Evolutionary conservation across 2,888 invertebrate genomes (phyloP).

Genomic region (Platycheirus albimanus): DNA sequence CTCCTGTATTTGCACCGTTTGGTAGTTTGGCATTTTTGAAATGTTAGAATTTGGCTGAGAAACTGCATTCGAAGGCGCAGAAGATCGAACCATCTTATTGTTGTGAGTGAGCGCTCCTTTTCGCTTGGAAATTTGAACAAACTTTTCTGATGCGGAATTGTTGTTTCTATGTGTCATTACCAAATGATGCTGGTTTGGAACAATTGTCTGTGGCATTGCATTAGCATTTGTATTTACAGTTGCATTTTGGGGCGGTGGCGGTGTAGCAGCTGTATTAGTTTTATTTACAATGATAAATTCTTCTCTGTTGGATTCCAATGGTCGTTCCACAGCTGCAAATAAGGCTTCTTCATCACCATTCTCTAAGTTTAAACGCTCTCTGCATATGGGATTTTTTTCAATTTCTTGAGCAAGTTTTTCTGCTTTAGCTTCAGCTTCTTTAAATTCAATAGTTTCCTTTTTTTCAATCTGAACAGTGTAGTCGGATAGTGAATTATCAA

Average conservation of each 20-base stretch:
- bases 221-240: no score
- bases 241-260: slow-evolving; percentile 28
- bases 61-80: slow-evolving; percentile 83
- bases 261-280: slow-evolving; percentile 17
- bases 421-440: slow-evolving; percentile 87
- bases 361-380: slow-evolving; percentile 92
- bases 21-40: slow-evolving; percentile 74
- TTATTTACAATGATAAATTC: slow-evolving; percentile 39
- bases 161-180: slow-evolving; percentile 64
- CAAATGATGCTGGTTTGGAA: slow-evolving; percentile 47
- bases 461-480: slow-evolving; percentile 95
- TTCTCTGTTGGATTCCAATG: slow-evolving; percentile 77
- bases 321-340: slow-evolving; percentile 92
- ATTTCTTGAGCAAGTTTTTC: slow-evolving; percentile 96
- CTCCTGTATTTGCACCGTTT: slow-evolving; percentile 76
- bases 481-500: slow-evolving; percentile 94
- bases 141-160: slow-evolving; percentile 84
- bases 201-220: slow-evolving; percentile 19
- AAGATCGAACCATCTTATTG: slow-evolving; percentile 87
- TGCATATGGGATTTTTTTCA: slow-evolving; percentile 92
- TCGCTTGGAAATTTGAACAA: slow-evolving; percentile 91
- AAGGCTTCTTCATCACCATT: slow-evolving; percentile 96
- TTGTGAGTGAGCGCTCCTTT: slow-evolving; percentile 84
- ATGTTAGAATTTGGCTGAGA: slow-evolving; percentile 64
- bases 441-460: slow-evolving; percentile 93